Base-by-base conservation (phyloP, 2,888 invertebrate genomes). In the Cheilosia scutellata region DNA sequence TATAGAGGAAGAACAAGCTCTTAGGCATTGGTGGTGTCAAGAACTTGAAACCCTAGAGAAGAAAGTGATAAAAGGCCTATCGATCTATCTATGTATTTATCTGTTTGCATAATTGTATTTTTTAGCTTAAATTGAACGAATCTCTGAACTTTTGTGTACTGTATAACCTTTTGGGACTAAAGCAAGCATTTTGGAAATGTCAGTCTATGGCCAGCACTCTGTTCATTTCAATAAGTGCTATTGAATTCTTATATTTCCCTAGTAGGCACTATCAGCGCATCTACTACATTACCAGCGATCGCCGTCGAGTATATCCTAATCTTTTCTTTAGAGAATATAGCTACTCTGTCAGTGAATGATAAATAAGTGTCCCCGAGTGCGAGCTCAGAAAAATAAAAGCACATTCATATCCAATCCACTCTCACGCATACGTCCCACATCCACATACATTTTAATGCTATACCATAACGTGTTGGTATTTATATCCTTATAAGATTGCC, bases 211-310 rank as follows among this genome's bases (percentile, higher is more conserved):
- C 20, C 20, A 20, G 20, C 0, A 20, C 20, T 20, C 20, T 20
- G 20, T 20, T 20, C 20, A 20, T 20, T 20, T 20, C 20, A 20
- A 40, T 40, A 7, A 6, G 11, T 57, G n/a, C 33, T 53, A 55
- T 74, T 63, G 63, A 55, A 74, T 74, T 80, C 47, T 47, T 33
- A 40, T 65, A 55, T 53, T 77, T 65, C 53, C 53, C 25, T 77
- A 66, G 31, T 71, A 70, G 76, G 58, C 76, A 63, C 65, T 57
- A 60, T 78, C 57, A 57, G 62, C 77, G 62, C 2, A 20, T 20
- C 20, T 20, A 20, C 20, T 20, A 72, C 77, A 83, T 77, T 83
- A 78, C 77, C 77, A 31, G 72, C 66, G 77, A 77, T 68, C 77
- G 55, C 47, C 82, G 77, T 65, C 72, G 33, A 66, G 77, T 60